phyloP scores from a whole-genome alignment of 2,113 vertebrate species.

The Centropristis striata region DNA sequence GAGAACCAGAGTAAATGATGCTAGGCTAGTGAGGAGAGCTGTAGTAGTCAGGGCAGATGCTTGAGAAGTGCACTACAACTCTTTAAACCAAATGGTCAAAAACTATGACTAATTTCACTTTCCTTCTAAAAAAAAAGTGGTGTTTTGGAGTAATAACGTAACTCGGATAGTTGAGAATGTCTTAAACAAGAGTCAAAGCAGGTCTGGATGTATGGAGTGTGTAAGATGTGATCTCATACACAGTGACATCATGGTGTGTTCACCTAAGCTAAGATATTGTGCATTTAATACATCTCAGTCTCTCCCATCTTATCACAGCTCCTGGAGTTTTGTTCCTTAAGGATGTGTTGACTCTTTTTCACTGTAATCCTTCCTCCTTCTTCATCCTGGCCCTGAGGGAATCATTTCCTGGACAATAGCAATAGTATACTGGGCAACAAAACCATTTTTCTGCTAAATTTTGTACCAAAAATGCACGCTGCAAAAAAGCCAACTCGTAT shows the following conservation, averaged over 20 bases:
- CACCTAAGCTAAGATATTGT: not conserved
- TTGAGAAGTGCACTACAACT: not conserved
- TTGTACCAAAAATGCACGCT: too few species aligned
- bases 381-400: not conserved
- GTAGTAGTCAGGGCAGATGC: slow-evolving; percentile 5
- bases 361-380: too few species aligned
- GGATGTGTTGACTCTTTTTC: not conserved
- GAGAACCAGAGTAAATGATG: slow-evolving; percentile 20
- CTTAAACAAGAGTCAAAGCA: slow-evolving; percentile 3
- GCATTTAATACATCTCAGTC: slow-evolving; percentile 30
- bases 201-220: not conserved
- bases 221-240: slow-evolving; percentile 7
- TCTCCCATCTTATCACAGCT: not conserved
- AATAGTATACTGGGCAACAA: too few species aligned
- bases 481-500: too few species aligned
- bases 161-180: not conserved
- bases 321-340: not conserved
- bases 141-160: not conserved
- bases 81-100: not conserved
- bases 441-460: too few species aligned
- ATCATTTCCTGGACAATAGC: not conserved
- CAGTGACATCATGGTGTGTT: slow-evolving; percentile 21
- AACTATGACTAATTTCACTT: not conserved
- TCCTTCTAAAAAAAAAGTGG: slow-evolving; percentile 5
- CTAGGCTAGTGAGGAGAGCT: slow-evolving; percentile 15